Percentiles rank a stretch among this genome's conserved stretches.
Conservation (phyloP, 2,113 vertebrate species). For the Panthera leo region DNA sequence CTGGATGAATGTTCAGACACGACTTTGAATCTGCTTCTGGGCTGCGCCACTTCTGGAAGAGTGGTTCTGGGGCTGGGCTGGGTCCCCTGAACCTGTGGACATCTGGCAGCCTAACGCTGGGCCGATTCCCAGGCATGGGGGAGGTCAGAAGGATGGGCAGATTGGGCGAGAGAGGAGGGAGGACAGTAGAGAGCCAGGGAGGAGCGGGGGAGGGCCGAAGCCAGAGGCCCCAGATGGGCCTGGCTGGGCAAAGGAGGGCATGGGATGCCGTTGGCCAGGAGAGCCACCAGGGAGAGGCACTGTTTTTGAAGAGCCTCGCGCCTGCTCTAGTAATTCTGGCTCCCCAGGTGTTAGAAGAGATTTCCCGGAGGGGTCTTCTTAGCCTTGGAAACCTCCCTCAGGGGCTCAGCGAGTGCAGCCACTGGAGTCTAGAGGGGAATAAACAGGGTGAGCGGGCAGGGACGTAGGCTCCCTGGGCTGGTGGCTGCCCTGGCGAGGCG, state of each 20-base stretch:
- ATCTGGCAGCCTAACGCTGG: conserved; percentile 50
- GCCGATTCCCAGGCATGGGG: conserved; percentile 25
- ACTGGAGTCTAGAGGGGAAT: background rate
- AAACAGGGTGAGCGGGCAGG: background rate
- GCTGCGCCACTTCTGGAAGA: background rate
- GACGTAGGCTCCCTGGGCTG: background rate
- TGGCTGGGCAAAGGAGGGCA: background rate
- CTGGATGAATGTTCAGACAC: background rate
- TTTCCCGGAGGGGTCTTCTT: conserved; percentile 54
- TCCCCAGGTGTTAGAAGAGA: background rate
- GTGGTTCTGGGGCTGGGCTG: background rate
- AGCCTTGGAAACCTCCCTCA: conserved; percentile 39
- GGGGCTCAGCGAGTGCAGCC: background rate
- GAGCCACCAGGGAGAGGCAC: background rate
- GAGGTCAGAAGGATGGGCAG: conserved; percentile 66
- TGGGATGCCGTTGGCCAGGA: conserved; percentile 11
- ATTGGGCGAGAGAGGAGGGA: conserved; percentile 14
- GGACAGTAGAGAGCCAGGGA: conserved; percentile 16
- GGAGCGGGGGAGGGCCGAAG: background rate
- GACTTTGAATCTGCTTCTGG: background rate
- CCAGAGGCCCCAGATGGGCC: conserved; percentile 44
- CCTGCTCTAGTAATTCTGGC: conserved; percentile 61
- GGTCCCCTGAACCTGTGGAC: conserved; percentile 19
- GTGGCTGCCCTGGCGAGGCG: background rate
- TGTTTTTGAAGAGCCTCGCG: conserved; percentile 1